phyloP scores from a whole-genome alignment of 1,140 invertebrate genomes.

The Reticulitermes speratus region DNA sequence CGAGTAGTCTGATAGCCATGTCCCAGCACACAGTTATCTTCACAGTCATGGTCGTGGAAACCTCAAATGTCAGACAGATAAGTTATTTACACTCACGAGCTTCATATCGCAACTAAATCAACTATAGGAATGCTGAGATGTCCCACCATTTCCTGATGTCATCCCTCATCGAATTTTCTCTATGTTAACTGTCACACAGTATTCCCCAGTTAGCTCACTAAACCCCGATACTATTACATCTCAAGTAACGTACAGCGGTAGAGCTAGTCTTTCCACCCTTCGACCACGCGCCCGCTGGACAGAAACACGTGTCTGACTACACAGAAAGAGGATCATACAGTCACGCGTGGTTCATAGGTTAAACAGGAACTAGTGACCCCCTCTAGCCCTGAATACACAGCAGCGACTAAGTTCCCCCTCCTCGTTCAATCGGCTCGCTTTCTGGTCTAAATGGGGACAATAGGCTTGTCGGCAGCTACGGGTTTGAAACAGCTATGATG shows the following conservation, averaged over 20 bases:
- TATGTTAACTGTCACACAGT: too few relatives aligned
- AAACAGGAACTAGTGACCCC: slow-evolving; percentile 9
- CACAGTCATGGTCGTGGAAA: too few relatives aligned
- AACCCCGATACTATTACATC: too few relatives aligned
- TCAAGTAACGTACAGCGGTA: background rate
- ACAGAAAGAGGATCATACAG: background rate
- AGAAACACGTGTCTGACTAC: background rate
- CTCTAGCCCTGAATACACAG: background rate
- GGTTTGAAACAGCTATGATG: background rate
- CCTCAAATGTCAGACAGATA: too few relatives aligned
- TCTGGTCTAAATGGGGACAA: slow-evolving; percentile 5
- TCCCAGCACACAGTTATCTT: too few relatives aligned
- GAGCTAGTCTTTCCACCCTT: background rate
- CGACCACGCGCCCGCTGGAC: background rate
- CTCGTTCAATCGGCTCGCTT: background rate
- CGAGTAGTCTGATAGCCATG: too few relatives aligned
- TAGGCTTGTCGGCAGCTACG: slow-evolving; percentile 11
- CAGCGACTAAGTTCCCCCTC: background rate
- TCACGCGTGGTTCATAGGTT: background rate
- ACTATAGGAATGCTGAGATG: too few relatives aligned
- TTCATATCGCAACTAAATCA: too few relatives aligned
- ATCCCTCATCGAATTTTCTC: too few relatives aligned
- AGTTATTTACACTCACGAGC: too few relatives aligned
- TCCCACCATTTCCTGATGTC: too few relatives aligned
- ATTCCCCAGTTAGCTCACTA: too few relatives aligned